Percentiles rank a stretch among this genome's conserved stretches.
phyloP scores from a whole-genome alignment of 2,888 invertebrate genomes.

The Netelia fuscicornis region DNA sequence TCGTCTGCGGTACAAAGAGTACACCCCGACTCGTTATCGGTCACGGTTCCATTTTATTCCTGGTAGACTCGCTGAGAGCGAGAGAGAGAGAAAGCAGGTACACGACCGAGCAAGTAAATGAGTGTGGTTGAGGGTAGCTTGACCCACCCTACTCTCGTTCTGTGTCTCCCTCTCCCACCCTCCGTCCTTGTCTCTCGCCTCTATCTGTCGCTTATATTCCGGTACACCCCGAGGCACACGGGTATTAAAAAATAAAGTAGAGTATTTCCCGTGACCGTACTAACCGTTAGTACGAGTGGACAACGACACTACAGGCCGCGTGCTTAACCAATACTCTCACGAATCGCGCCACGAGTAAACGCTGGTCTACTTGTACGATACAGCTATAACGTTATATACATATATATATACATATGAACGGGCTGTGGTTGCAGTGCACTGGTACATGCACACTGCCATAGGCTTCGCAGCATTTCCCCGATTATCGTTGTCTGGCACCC shows the following conservation, averaged over 20 bases:
- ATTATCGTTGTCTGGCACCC: conserved; percentile 66
- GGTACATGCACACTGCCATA: conserved; percentile 34
- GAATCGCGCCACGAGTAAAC: conserved; percentile 48
- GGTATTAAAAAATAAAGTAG: conserved; percentile 66
- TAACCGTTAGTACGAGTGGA: conserved; percentile 67
- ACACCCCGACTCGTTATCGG: conserved; percentile 63
- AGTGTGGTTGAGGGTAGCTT: conserved; percentile 26
- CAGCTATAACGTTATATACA: neutral
- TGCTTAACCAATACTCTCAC: conserved; percentile 64
- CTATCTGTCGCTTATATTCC: conserved; percentile 50
- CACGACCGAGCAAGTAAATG: conserved; percentile 42
- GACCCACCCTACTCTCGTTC: neutral
- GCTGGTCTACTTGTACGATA: conserved; percentile 5
- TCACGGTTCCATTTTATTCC: conserved; percentile 60
- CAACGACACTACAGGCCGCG: conserved; percentile 60
- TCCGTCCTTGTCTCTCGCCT: conserved; percentile 42
- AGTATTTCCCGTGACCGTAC: conserved; percentile 56
- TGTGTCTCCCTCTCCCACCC: conserved; percentile 4
- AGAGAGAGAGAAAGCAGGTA: conserved; percentile 4
- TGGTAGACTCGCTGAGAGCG: conserved; percentile 49
- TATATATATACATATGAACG: conserved; percentile 8
- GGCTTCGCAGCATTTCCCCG: conserved; percentile 56
- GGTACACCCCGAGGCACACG: conserved; percentile 40
- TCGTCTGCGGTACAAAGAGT: conserved; percentile 29
- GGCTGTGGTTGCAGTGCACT: conserved; percentile 25